Percentiles rank a stretch among this genome's conserved stretches.
phyloP scores from a whole-genome alignment of 2,797 vertebrate species.

The Dendrocincla fuliginosa region DNA sequence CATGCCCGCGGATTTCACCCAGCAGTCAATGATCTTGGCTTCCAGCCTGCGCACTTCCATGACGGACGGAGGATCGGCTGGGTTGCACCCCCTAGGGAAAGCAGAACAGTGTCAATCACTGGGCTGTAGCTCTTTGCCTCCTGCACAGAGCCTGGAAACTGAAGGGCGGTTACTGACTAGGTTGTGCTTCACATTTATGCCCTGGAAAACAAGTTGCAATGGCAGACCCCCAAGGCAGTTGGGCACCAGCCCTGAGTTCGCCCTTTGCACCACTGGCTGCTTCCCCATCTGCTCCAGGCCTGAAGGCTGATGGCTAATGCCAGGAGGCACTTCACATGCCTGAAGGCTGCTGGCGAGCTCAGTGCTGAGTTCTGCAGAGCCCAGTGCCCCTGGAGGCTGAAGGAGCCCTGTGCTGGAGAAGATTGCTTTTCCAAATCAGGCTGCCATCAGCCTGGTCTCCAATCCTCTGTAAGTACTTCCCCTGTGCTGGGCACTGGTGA shows the following conservation, averaged over 20 bases:
- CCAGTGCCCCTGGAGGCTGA: neutral
- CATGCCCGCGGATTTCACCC: constrained; percentile 74
- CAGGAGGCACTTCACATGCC: neutral
- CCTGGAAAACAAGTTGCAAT: neutral
- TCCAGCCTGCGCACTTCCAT: constrained; percentile 78
- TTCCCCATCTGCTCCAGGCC: neutral
- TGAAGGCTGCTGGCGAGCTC: neutral
- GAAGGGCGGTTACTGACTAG: neutral
- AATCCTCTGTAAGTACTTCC: neutral
- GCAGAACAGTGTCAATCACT: neutral
- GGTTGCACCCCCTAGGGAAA: constrained; percentile 78
- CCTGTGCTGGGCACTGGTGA: neutral
- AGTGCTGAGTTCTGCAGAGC: neutral
- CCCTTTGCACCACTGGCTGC: neutral
- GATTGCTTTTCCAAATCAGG: neutral
- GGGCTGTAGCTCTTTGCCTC: neutral
- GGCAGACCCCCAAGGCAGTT: accelerated
- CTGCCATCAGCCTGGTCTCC: neutral
- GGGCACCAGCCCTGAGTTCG: neutral
- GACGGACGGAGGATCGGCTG: constrained; percentile 83
- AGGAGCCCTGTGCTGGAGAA: neutral
- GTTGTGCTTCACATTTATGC: neutral
- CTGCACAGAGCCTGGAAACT: neutral
- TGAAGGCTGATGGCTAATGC: neutral
- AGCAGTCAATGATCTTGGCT: constrained; percentile 79